phyloP scores from a whole-genome alignment of 2,888 invertebrate genomes.

The Apamea crenata region DNA sequence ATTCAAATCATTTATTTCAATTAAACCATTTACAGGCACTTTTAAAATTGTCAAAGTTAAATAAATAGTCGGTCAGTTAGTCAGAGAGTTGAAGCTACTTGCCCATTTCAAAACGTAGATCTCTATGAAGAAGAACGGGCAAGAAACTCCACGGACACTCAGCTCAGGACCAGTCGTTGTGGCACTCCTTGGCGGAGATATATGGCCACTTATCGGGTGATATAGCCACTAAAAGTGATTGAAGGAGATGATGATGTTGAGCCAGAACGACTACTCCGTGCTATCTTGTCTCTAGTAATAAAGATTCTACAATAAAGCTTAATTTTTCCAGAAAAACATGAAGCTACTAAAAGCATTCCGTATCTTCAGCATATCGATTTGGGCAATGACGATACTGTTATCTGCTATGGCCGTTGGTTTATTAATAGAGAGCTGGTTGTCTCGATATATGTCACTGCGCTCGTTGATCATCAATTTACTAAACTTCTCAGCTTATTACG shows the following conservation, averaged over 20 bases:
- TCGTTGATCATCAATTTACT: constrained; percentile 18
- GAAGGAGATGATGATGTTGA: background rate
- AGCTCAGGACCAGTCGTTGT: background rate
- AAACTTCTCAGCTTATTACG: constrained; percentile 32
- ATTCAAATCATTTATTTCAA: no score
- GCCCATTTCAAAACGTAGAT: no score
- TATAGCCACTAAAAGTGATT: background rate
- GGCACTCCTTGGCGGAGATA: background rate
- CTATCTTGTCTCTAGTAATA: background rate
- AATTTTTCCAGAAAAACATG: constrained; percentile 62
- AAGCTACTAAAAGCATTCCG: constrained; percentile 51
- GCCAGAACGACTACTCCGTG: no score
- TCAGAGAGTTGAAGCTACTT: no score
- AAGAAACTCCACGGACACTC: no score
- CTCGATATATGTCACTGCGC: constrained; percentile 9
- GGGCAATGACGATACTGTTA: constrained; percentile 26
- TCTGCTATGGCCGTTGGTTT: constrained; percentile 19
- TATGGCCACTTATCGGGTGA: background rate
- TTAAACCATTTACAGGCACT: no score
- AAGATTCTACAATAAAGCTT: background rate
- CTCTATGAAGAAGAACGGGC: no score
- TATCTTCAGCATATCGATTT: constrained; percentile 45
- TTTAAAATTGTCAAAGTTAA: no score
- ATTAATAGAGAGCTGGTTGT: constrained; percentile 30
- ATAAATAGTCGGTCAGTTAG: no score